Evolutionary conservation across 2,888 invertebrate genomes (phyloP), one percentile per base, ranked within the genome.

Genomic region (Hyles lineata): DNA sequence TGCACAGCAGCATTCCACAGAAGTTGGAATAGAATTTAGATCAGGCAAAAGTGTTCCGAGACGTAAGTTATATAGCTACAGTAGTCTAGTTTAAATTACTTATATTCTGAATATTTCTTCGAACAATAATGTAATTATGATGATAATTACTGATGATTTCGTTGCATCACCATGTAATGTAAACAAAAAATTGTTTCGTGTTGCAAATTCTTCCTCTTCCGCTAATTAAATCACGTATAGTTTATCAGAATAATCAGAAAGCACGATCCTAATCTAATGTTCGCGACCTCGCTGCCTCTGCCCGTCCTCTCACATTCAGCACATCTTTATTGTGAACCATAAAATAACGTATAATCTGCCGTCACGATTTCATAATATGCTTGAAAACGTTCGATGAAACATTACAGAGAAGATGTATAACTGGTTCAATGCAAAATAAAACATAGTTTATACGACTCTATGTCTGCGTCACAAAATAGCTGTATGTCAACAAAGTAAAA

Each of bases 351-450:
- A 23, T 67, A 67, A 67, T 50, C 50, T 23, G 23, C 23, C 17
- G 23, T 67, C 67, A 67, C 67, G 67, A 67, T 50, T 67, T 67
- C 67, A 67, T 67, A 67, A 67, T 67, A 67, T 50, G 67, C 67
- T 67, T 67, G 67, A 67, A 55, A 67, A 67, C 62, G 11, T 63
- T 9, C 62, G 62, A 32, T 32, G 63, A 43, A 35, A 62, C 62
- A 60, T 62, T 50, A 50, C 6, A 23, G 7, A 23, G 17, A 21
- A 43, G 23, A 17, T 6, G 6, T 7, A 35, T 15, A 67, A 67
- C 67, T 67, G 67, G 43, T 23, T 17, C 6, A 50, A 6, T 23
- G n/a, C n/a, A 55, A 67, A 15, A 50, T 21, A 7, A 21, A 63
- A 21, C 19, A 2, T 6, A 63, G 35, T 63, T 43, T 21, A 21